Evolutionary conservation across 2,797 vertebrate species (phyloP).

Genomic region (Phaenicophaeus curvirostris): DNA sequence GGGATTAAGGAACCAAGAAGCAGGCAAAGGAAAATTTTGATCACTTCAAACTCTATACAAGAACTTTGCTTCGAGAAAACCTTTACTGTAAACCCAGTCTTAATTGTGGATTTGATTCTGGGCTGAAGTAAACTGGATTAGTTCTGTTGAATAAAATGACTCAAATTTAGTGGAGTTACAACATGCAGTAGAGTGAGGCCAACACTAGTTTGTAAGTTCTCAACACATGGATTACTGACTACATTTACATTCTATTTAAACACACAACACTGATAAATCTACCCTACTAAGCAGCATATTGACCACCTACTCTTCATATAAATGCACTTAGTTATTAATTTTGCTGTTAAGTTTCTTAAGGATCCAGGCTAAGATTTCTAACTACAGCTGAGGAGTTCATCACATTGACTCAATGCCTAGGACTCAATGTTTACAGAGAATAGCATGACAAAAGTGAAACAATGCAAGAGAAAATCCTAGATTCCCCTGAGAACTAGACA

Average conservation of each 20-base stretch:
- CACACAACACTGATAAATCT: not conserved
- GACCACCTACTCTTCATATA: not conserved
- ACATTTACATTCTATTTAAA: not conserved
- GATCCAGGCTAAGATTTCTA: not conserved
- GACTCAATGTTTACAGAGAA: fast-evolving
- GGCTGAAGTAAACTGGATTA: slow-evolving; percentile 20
- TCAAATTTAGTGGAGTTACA: not conserved
- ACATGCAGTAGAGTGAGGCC: not conserved
- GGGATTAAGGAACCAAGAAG: slow-evolving; percentile 43
- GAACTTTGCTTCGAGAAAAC: slow-evolving; percentile 25
- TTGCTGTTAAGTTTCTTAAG: not conserved
- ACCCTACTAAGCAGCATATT: not conserved
- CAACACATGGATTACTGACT: not conserved
- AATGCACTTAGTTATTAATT: not conserved
- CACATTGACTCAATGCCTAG: not conserved
- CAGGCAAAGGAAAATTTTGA: slow-evolving; percentile 2
- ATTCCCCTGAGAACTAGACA: not conserved
- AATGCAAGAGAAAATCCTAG: not conserved
- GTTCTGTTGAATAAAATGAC: not conserved
- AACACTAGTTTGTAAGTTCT: not conserved
- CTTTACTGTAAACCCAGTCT: not conserved
- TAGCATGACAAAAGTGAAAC: not conserved
- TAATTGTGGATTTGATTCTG: not conserved
- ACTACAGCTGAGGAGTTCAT: not conserved
- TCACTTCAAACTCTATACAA: slow-evolving; percentile 5